A percentile compares a stretch with the other conserved stretches of the same genome.
Conservation (phyloP, 2,113 vertebrate species). For the Siphamia tubifer region DNA sequence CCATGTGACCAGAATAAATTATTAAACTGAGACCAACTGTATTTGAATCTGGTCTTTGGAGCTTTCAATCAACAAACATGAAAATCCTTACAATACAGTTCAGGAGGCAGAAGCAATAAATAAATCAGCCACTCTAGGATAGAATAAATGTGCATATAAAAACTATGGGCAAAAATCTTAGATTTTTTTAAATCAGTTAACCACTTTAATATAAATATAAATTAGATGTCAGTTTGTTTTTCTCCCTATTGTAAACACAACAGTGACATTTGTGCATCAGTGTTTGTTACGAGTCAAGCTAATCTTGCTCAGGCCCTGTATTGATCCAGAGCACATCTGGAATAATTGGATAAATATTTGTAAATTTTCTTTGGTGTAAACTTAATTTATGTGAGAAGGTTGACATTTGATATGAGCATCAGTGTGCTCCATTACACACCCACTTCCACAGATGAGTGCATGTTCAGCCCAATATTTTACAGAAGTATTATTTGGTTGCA, state of each 20-base stretch:
- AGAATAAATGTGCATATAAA: too few species aligned
- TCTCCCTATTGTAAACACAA: background rate
- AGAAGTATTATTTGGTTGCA: background rate
- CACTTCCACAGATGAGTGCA: background rate
- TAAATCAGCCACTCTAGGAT: too few species aligned
- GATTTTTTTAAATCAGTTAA: too few species aligned
- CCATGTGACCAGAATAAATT: too few species aligned
- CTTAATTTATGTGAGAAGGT: background rate
- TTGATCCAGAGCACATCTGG: background rate
- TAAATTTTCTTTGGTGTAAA: background rate
- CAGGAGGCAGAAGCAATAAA: too few species aligned
- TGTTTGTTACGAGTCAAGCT: background rate
- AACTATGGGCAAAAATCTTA: too few species aligned
- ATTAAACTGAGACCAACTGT: too few species aligned
- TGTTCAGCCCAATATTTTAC: background rate
- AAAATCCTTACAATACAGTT: too few species aligned
- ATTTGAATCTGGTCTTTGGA: too few species aligned
- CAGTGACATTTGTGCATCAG: background rate
- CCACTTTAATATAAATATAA: too few species aligned
- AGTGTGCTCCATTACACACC: background rate
- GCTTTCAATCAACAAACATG: too few species aligned
- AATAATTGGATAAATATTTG: conserved; percentile 29
- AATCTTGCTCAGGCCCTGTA: background rate
- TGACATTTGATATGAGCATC: background rate
- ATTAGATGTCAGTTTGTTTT: background rate